phyloP scores from a whole-genome alignment of 2,888 invertebrate genomes.

The Coecobrya sp. region DNA sequence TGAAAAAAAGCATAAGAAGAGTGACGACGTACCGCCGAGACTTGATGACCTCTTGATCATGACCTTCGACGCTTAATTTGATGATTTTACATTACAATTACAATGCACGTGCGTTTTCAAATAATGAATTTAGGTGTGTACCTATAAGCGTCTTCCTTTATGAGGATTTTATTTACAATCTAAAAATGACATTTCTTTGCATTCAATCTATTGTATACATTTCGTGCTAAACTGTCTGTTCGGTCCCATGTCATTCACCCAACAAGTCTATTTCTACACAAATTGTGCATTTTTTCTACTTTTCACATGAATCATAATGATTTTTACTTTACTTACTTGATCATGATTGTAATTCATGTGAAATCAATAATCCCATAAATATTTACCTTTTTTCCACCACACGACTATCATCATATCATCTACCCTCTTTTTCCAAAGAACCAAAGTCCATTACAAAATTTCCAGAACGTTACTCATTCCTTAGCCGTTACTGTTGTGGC shows the following conservation, averaged over 20 bases:
- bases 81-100: conserved; percentile 31
- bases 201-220: neutral
- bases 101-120: neutral
- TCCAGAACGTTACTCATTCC: conserved; percentile 64
- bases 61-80: conserved; percentile 33
- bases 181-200: neutral
- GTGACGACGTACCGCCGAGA: neutral
- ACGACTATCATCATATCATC: conserved; percentile 5
- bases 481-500: neutral
- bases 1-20: neutral
- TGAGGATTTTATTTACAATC: conserved; percentile 12
- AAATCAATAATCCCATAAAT: conserved; percentile 53
- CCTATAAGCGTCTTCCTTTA: neutral
- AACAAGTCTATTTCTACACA: conserved; percentile 15
- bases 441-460: conserved; percentile 61
- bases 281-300: neutral
- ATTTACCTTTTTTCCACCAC: conserved; percentile 25
- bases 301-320: conserved; percentile 34
- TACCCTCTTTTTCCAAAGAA: conserved; percentile 61
- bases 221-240: neutral
- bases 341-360: conserved; percentile 38
- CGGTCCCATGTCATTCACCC: conserved; percentile 64
- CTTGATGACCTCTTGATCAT: conserved; percentile 40
- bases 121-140: neutral
- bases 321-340: conserved; percentile 19